Conservation (phyloP, 2,113 vertebrate genomes). For the Phyllopteryx taeniolatus region DNA sequence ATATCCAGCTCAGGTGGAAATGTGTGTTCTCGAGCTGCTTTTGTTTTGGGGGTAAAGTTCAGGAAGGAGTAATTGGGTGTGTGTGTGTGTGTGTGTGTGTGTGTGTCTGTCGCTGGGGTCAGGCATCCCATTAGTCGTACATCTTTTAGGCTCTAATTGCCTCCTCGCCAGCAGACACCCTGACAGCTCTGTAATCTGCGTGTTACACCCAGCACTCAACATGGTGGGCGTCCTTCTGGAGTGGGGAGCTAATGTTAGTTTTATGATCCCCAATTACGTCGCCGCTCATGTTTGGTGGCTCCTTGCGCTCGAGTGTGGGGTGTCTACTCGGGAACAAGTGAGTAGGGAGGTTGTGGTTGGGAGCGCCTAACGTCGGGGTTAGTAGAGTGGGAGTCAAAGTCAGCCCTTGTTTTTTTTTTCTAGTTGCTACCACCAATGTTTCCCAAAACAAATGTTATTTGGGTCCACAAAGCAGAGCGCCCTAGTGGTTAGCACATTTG, state of each 20-base stretch:
- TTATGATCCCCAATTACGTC: neutral
- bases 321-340: neutral
- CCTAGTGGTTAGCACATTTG: neutral
- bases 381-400: neutral
- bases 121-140: constrained; percentile 57
- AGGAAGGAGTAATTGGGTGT: constrained; percentile 11
- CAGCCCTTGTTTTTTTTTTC: neutral
- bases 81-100: constrained; percentile 28
- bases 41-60: constrained; percentile 40
- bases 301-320: neutral
- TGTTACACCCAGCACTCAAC: constrained; percentile 45
- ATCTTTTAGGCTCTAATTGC: constrained; percentile 54
- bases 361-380: neutral
- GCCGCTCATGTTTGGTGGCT: constrained; percentile 1
- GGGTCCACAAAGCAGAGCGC: neutral
- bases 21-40: constrained; percentile 20
- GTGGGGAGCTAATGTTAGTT: constrained; percentile 2
- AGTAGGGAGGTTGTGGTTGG: neutral
- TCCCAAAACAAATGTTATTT: constrained; percentile 1
- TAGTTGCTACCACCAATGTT: neutral
- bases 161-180: constrained; percentile 46
- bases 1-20: constrained; percentile 39
- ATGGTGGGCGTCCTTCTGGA: constrained; percentile 45
- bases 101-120: constrained; percentile 40
- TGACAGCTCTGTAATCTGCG: constrained; percentile 66